Base-by-base conservation (phyloP, 2,113 vertebrate species). In the Amazona vittata region DNA sequence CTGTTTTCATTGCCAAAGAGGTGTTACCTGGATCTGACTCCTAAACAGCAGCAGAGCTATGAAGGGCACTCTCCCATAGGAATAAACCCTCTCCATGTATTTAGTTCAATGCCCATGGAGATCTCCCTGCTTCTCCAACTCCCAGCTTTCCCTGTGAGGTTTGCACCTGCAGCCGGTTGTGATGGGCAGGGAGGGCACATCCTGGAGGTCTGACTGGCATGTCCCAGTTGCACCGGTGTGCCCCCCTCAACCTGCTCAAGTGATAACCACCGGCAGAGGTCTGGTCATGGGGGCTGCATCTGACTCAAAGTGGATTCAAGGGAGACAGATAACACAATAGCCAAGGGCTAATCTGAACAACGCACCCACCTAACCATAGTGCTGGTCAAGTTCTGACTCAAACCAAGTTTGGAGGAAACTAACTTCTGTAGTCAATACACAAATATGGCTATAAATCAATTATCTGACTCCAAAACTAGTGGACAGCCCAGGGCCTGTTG, bases 131-230 rank as follows among this genome's bases (percentile, higher is more conserved):
- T 67, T 44, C 59, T 28, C 9, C 73, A 41, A 63, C 79, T 69
- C 28, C 83, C 29, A 31, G 28, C 20, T 83, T 57, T 83, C 39
- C 59, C 25, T 31, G 29, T 1, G 0, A 13, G 41, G 8, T 46
- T 75, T 47, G 70, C 31, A 24, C n/a, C 18, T 0, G 0, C 21
- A 49, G 35, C 12, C 41, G 7, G 0, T 67, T 41, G 33, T 15
- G 57, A 59, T n/a, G 33, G 35, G 31, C 31, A 28, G 35, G 64
- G 46, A 73, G 39, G 31, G 31, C 65, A 24, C 1, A 33, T 62
- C 41, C 24, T 21, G 2, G 25, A 33, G 0, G 1, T 22, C 22
- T n/a, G 26, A 12, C 37, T 0, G 4, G 7, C 3, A 0, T 18
- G 31, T 49, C 70, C 39, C 1, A 1, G n/a, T 33, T n/a, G 19